Evolutionary conservation across 2,888 invertebrate genomes (phyloP), one percentile per base, ranked within the genome.

Genomic region (Melikaiella ostensackeni): DNA sequence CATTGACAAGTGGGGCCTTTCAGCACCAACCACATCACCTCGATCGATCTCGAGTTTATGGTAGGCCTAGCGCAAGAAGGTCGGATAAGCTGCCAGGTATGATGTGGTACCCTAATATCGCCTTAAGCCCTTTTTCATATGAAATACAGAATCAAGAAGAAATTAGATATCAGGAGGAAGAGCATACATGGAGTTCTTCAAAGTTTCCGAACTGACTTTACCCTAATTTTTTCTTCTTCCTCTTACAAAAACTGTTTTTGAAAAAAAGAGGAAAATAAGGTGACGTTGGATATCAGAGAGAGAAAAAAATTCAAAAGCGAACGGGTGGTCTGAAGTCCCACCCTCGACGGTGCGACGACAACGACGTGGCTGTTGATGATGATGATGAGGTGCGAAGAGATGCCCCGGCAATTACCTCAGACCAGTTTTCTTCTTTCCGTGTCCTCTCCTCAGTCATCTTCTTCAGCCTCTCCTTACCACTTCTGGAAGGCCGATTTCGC

Each of bases 361-460:
- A 83, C 81, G 81, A 84, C 80, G 83, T 75, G 82, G 86, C 87
- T 86, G 90, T 89, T 90, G 90, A 90, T 89, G 90, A 90, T 88
- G 90, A 91, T 91, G 91, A 91, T 91, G 91, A 91, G 91, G 91
- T 91, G 91, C 89, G 91, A 91, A 91, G 91, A 91, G 91, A 91
- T 86, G 88, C 88, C 88, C 83, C 85, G 90, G 91, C 91, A 91
- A 91, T 91, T 91, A 91, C 88, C 87, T 84, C 84, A 81, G 77
- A 83, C 76, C 80, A 79, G 79, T 83, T 82, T 78, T 81, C 83
- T 79, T 77, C 80, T 81, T 80, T 79, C 79, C 82, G 78, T 75
- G 75, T 76, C 81, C 81, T 75, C 80, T 82, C 82, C 70, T 50
- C 59, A 46, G 73, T 74, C 57, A 35, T 66, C 66, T 75, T 76